A percentile compares a stretch with the other conserved stretches of the same genome.
Evolutionary conservation across 2,797 vertebrate genomes (phyloP).

Genomic region (Chaenodraco wilsoni): DNA sequence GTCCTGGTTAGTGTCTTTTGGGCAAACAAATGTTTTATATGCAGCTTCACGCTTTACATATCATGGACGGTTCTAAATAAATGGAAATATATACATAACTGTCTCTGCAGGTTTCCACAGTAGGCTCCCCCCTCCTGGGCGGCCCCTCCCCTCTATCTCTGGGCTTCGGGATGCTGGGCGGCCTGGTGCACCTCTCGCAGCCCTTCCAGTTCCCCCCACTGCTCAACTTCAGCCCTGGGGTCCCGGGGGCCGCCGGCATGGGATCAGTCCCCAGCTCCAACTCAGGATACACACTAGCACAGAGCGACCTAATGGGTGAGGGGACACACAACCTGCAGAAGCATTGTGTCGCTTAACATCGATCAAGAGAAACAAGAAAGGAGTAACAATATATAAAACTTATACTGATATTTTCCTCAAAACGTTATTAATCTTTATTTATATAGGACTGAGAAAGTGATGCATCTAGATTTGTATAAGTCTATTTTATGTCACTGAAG

Average conservation of each 20-base stretch:
- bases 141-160: constrained; percentile 92
- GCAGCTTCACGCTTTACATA: neutral
- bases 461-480: neutral
- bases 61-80: neutral
- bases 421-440: no score
- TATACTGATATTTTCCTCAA: no score
- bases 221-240: constrained; percentile 88
- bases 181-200: constrained; percentile 95
- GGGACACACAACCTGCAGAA: neutral
- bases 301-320: constrained; percentile 88
- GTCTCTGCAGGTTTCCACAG: constrained; percentile 80
- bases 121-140: constrained; percentile 88
- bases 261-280: constrained; percentile 90
- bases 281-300: constrained; percentile 96
- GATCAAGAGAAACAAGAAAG: neutral
- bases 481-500: constrained; percentile 8
- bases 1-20: constrained; percentile 53
- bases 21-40: neutral
- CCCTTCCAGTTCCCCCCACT: constrained; percentile 96
- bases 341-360: neutral
- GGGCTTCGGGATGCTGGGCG: constrained; percentile 96
- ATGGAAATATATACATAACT: neutral
- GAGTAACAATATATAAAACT: neutral
- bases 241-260: constrained; percentile 81
- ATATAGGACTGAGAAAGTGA: neutral